Evolutionary conservation across 2,797 vertebrate genomes (phyloP), one percentile per base, ranked within the genome.

Genomic region (Chaunax sp.): DNA sequence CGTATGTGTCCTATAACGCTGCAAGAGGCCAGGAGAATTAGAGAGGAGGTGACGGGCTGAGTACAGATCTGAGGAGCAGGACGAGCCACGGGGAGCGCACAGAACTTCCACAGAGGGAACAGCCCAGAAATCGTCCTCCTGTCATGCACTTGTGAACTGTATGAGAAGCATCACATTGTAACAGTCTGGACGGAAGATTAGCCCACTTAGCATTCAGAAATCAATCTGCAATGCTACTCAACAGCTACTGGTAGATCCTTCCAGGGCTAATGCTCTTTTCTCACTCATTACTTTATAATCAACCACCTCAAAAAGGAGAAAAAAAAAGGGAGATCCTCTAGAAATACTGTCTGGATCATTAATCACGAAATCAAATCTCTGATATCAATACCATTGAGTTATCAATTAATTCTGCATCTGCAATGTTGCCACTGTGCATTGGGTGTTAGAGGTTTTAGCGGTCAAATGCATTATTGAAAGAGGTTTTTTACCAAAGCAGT

Each of bases 401-500:
- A 84, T 86, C 87, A 88, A 90, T 91, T 89, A 84, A 90, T 91
- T 79, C 83, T 72, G 79, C 81, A 67, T 86, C 59, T 73, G 46
- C 64, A 71, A 78, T 76, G 78, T 69, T 16, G 65, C 79, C 63
- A 62, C 83, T 83, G 76, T 77, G 77, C 75, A 69, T 68, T 68
- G 75, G 69, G 80, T 77, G 74, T 76, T 57, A 65, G 68, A 69
- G 87, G 84, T 84, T 90, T 88, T 80, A 82, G 87, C 64, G 82
- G 87, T 89, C 86, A 90, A 87, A 91, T 84, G 80, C 78, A 81
- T 91, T 90, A 90, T 90, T 90, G 86, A 89, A 87, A 87, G 80
- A 85, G 84, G 78, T 75, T 88, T 91, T 89, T 89, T 89, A 75
- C 80, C 82, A 8, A 64, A 83, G 82, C 75, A 81, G 85, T 83